Percentiles rank a stretch among this genome's conserved stretches.
Evolutionary conservation across 2,797 vertebrate genomes (phyloP).

Genomic region (Alcedo quadribrachys): DNA sequence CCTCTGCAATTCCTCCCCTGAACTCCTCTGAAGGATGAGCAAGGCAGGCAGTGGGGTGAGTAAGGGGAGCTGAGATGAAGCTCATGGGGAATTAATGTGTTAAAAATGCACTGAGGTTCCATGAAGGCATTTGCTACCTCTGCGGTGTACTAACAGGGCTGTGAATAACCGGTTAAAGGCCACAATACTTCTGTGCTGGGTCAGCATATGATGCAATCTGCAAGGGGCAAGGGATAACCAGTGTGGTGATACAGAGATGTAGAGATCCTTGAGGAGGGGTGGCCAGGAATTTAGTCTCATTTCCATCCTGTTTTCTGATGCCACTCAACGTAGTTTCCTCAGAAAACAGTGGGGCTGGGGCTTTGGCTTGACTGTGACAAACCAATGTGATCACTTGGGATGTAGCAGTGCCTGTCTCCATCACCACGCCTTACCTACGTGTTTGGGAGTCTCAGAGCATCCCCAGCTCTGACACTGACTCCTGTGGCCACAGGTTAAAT

Average conservation of each 20-base stretch:
- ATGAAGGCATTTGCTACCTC: background rate
- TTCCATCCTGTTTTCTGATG: background rate
- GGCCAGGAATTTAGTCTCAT: background rate
- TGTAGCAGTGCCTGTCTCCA: background rate
- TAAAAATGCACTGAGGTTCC: background rate
- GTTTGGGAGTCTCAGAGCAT: background rate
- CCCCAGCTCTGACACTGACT: background rate
- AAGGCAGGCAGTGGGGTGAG: background rate
- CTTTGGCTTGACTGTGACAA: background rate
- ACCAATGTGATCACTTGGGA: rapidly evolving
- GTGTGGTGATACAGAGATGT: background rate
- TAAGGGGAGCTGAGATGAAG: rapidly evolving
- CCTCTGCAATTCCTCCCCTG: background rate
- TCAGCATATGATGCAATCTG: background rate
- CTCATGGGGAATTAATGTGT: background rate
- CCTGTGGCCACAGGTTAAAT: rapidly evolving
- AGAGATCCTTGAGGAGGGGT: background rate
- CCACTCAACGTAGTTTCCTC: background rate
- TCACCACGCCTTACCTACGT: rapidly evolving
- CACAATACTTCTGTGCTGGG: rapidly evolving
- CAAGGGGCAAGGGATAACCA: background rate
- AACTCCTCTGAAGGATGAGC: background rate
- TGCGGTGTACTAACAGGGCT: background rate
- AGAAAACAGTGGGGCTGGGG: background rate
- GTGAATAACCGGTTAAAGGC: background rate